These are phyloP conservation scores for Oreotragus oreotragus DNA, from an alignment of 2,113 vertebrate genomes.

Conservation along the genomic window DNA sequence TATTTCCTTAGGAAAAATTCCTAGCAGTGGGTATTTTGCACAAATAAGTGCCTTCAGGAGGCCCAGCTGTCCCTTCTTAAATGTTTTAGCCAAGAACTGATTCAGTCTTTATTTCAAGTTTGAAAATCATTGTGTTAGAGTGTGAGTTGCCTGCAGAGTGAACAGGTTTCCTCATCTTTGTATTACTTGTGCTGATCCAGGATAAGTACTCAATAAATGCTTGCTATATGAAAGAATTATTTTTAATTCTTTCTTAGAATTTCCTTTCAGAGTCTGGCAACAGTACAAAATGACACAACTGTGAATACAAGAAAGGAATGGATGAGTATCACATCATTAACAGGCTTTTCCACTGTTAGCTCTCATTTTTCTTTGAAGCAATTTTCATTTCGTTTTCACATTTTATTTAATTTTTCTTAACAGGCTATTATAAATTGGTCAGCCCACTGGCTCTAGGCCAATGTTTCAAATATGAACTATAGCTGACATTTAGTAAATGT, in stretches of 20 bases:
- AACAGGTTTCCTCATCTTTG: neutral
- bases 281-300: neutral
- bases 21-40: neutral
- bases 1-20: neutral
- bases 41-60: neutral
- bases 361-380: constrained; percentile 25
- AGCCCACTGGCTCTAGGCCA: neutral
- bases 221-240: neutral
- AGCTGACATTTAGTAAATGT: constrained; percentile 10
- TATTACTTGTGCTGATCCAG: neutral
- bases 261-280: constrained; percentile 31
- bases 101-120: neutral
- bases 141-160: neutral
- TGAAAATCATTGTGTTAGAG: neutral
- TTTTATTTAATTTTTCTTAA: constrained; percentile 55
- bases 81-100: neutral
- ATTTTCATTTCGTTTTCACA: constrained; percentile 51
- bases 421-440: constrained; percentile 25
- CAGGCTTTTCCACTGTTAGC: neutral
- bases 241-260: constrained; percentile 33
- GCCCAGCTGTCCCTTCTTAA: neutral
- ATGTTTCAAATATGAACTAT: neutral
- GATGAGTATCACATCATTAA: neutral
- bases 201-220: neutral
- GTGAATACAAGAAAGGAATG: neutral